phyloP scores from a whole-genome alignment of 2,888 invertebrate genomes.

The Bibio marci region DNA sequence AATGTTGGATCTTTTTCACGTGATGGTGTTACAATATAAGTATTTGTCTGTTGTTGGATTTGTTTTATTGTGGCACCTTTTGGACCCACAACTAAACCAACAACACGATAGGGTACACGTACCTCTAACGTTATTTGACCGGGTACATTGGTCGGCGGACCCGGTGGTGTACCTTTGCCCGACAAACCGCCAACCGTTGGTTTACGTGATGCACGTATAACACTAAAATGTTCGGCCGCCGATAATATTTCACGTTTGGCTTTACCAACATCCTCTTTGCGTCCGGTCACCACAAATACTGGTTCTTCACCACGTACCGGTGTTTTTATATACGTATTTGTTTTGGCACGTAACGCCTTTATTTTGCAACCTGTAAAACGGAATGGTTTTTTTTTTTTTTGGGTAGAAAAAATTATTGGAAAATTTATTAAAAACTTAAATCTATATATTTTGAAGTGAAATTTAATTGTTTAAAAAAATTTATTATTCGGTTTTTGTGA shows the following conservation, averaged over 20 bases:
- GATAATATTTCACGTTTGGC: conserved; percentile 96
- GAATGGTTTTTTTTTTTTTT: no score
- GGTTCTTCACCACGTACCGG: conserved; percentile 98
- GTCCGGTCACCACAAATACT: conserved; percentile 96
- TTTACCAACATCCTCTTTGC: conserved; percentile 92
- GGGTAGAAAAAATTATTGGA: no score
- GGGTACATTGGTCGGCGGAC: conserved; percentile 68
- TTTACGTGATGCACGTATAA: conserved; percentile 79
- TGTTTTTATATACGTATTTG: conserved; percentile 99
- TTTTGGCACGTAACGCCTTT: conserved; percentile 95
- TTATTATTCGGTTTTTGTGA: no score
- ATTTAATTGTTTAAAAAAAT: no score
- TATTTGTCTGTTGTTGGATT: conserved; percentile 98
- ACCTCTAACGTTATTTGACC: conserved; percentile 93
- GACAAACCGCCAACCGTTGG: neutral
- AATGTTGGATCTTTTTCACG: conserved; percentile 98
- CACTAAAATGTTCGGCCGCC: conserved; percentile 97
- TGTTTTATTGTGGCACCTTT: conserved; percentile 99
- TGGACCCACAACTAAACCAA: conserved; percentile 96
- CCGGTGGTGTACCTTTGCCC: conserved; percentile 32
- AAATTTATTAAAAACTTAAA: no score
- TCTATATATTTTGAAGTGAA: no score
- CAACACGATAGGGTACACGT: conserved; percentile 95
- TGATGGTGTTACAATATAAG: conserved; percentile 96
- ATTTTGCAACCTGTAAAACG: conserved; percentile 82